A percentile compares a stretch with the other conserved stretches of the same genome.
These are phyloP conservation scores for Cyclophora albipunctata DNA, from an alignment of 2,888 invertebrate species.

Conservation along the genomic window DNA sequence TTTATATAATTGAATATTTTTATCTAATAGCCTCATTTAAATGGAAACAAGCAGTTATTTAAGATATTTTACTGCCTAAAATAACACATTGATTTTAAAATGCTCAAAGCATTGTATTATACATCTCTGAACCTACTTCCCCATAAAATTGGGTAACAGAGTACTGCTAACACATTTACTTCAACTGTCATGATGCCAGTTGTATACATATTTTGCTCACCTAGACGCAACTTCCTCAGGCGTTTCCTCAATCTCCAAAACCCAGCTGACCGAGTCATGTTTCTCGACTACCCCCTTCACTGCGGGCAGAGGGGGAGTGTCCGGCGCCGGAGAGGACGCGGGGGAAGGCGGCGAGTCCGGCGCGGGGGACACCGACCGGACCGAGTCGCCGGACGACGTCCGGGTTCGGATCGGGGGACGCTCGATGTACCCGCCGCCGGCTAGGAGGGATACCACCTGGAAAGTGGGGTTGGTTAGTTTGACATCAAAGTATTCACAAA, in stretches of 20 bases:
- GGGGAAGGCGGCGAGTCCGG: conserved; percentile 60
- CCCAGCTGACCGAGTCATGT: conserved; percentile 90
- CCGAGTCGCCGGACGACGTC: conserved; percentile 59
- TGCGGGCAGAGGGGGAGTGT: conserved; percentile 78
- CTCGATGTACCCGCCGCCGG: conserved; percentile 61
- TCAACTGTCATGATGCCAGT: too few relatives aligned
- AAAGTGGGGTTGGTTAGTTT: background rate
- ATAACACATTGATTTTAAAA: background rate
- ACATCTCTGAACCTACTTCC: too few relatives aligned
- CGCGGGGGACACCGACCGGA: conserved; percentile 51
- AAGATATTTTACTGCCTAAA: too few relatives aligned
- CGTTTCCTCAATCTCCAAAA: conserved; percentile 85
- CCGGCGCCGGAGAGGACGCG: conserved; percentile 49
- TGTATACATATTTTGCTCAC: conserved; percentile 21
- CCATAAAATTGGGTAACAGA: too few relatives aligned
- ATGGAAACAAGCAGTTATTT: too few relatives aligned
- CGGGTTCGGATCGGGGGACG: conserved; percentile 53
- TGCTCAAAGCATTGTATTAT: too few relatives aligned
- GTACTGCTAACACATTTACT: too few relatives aligned
- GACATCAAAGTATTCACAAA: too few relatives aligned
- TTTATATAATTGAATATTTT: too few relatives aligned
- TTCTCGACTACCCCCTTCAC: conserved; percentile 90
- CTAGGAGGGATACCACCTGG: conserved; percentile 71
- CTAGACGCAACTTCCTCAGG: conserved; percentile 81
- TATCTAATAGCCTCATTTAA: too few relatives aligned